phyloP scores from a whole-genome alignment of 1,140 invertebrate species.

The Oreohelix idahoensis region DNA sequence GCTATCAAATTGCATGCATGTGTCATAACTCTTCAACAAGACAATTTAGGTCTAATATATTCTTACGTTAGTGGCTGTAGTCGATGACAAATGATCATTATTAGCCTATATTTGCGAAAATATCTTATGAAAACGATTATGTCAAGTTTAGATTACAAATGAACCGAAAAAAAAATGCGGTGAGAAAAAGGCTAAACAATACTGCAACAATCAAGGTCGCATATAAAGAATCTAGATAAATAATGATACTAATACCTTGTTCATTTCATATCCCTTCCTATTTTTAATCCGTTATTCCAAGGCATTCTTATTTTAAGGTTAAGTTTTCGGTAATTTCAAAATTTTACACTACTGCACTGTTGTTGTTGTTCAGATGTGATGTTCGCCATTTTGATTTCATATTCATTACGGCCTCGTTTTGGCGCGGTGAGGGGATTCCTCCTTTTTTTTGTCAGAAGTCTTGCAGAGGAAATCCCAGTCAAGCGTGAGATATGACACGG shows the following conservation, averaged over 20 bases:
- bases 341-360: constrained; percentile 12
- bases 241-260: neutral
- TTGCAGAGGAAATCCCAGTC: constrained; percentile 24
- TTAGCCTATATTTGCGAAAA: neutral
- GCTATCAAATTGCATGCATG: constrained; percentile 4
- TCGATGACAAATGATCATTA: neutral
- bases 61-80: neutral
- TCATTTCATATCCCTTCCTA: neutral
- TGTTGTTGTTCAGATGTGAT: constrained; percentile 39
- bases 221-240: neutral
- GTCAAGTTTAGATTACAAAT: neutral
- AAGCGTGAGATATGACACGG: constrained; percentile 23
- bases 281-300: neutral
- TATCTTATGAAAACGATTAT: neutral
- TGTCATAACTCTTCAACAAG: neutral
- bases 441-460: neutral
- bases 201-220: neutral
- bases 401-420: constrained; percentile 37
- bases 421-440: constrained; percentile 36
- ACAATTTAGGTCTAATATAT: too few relatives aligned
- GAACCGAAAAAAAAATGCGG: neutral
- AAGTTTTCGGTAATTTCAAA: neutral
- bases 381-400: constrained; percentile 43
- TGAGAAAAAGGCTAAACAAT: neutral
- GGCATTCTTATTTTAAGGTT: neutral